Percentiles rank a stretch among this genome's conserved stretches.
Evolutionary conservation across 2,797 vertebrate species (phyloP).

Genomic region (Columba guinea): DNA sequence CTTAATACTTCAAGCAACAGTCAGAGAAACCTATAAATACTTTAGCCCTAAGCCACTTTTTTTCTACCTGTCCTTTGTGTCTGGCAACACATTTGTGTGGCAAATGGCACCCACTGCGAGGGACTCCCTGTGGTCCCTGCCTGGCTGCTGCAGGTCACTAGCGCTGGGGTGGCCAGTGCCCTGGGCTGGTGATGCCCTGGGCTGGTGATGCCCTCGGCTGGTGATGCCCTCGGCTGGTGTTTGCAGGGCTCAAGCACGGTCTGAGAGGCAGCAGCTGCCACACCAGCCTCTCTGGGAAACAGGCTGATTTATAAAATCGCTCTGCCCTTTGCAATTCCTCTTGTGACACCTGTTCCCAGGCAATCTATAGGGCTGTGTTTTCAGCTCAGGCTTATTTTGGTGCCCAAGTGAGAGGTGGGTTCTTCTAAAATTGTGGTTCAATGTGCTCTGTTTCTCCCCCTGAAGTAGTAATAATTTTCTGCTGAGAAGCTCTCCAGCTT

Average conservation of each 20-base stretch:
- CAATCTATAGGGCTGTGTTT: neutral
- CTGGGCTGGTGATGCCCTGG: neutral
- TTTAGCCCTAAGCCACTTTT: neutral
- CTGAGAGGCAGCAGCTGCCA: neutral
- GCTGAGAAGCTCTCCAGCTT: neutral
- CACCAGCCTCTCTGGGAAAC: neutral
- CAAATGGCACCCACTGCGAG: rapidly evolving
- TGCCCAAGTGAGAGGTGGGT: neutral
- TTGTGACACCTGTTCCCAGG: neutral
- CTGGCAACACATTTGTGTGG: neutral
- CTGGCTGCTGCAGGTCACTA: rapidly evolving
- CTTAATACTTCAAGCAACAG: neutral
- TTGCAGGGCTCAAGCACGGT: neutral
- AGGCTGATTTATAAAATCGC: neutral
- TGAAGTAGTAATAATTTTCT: neutral
- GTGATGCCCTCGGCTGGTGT: neutral
- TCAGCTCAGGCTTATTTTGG: neutral
- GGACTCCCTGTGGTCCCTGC: neutral
- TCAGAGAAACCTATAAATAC: neutral
- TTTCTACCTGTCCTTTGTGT: neutral
- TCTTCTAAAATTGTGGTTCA: neutral
- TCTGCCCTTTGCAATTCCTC: neutral
- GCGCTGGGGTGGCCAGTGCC: neutral
- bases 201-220: neutral
- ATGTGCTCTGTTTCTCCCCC: neutral